A percentile compares a stretch with the other conserved stretches of the same genome.
These are phyloP conservation scores for Rallus limicola DNA, from an alignment of 2,113 vertebrate genomes.

Conservation along the genomic window DNA sequence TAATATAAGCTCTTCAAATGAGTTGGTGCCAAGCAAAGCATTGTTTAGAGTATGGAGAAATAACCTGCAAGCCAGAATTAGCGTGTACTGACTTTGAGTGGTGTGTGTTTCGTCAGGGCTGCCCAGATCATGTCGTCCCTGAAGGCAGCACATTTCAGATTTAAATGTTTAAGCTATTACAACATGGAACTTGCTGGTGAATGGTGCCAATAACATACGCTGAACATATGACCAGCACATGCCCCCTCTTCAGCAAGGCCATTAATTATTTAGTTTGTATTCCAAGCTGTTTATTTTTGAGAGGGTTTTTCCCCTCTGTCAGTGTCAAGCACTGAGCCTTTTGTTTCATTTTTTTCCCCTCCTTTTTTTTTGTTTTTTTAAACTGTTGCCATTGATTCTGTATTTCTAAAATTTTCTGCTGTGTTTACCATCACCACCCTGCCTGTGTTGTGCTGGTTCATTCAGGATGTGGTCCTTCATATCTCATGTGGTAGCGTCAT, in stretches of 20 bases:
- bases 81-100: background rate
- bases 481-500: background rate
- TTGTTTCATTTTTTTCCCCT: background rate
- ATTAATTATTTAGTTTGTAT: conserved; percentile 34
- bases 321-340: conserved; percentile 1
- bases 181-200: conserved; percentile 44
- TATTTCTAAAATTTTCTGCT: conserved; percentile 4
- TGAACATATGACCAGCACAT: conserved; percentile 59
- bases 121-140: conserved; percentile 57
- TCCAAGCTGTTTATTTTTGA: conserved; percentile 34
- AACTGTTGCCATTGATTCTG: background rate
- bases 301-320: background rate
- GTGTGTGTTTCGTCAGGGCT: conserved; percentile 50
- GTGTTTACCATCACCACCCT: background rate
- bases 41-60: conserved; percentile 54
- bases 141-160: conserved; percentile 50
- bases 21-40: conserved; percentile 50
- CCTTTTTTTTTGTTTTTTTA: background rate
- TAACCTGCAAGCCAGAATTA: conserved; percentile 59
- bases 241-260: background rate
- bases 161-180: conserved; percentile 37
- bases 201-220: conserved; percentile 43
- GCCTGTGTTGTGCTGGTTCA: background rate
- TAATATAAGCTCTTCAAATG: background rate
- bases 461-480: background rate